These are phyloP conservation scores for Megaceryle alcyon DNA, from an alignment of 2,797 vertebrate species.

Conservation along the genomic window DNA sequence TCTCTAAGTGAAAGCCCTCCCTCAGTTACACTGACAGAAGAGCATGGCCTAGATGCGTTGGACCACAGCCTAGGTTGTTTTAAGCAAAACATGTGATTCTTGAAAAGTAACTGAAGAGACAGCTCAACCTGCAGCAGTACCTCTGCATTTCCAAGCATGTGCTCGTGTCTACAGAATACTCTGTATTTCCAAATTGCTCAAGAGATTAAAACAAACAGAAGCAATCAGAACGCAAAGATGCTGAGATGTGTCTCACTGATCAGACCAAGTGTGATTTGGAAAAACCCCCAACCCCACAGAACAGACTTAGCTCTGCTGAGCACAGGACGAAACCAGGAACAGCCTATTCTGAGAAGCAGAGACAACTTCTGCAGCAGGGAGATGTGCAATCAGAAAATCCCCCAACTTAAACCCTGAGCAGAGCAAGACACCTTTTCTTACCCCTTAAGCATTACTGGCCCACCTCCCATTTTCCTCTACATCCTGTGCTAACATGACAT, in stretches of 20 bases:
- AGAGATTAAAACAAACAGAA: conserved; percentile 28
- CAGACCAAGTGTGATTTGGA: neutral
- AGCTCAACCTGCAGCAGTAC: neutral
- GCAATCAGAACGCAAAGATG: neutral
- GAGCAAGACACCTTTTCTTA: neutral
- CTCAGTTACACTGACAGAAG: neutral
- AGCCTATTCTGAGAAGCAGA: neutral
- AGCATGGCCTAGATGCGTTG: neutral
- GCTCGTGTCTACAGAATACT: neutral
- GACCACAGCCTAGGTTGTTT: neutral
- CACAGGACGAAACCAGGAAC: conserved; percentile 4
- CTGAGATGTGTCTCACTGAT: conserved; percentile 1
- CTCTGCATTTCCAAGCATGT: neutral
- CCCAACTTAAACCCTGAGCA: neutral
- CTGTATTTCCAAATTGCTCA: neutral
- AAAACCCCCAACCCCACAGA: neutral
- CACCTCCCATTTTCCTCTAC: conserved; percentile 3
- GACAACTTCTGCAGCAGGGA: neutral
- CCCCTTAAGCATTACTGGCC: neutral
- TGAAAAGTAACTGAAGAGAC: neutral
- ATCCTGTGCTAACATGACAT: neutral
- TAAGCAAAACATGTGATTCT: neutral
- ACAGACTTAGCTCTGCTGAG: neutral
- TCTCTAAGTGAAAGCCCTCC: neutral
- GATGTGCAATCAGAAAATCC: neutral